Percentiles rank a stretch among this genome's conserved stretches.
Conservation (phyloP, 2,797 vertebrate genomes). For the Acanthopagrus latus region DNA sequence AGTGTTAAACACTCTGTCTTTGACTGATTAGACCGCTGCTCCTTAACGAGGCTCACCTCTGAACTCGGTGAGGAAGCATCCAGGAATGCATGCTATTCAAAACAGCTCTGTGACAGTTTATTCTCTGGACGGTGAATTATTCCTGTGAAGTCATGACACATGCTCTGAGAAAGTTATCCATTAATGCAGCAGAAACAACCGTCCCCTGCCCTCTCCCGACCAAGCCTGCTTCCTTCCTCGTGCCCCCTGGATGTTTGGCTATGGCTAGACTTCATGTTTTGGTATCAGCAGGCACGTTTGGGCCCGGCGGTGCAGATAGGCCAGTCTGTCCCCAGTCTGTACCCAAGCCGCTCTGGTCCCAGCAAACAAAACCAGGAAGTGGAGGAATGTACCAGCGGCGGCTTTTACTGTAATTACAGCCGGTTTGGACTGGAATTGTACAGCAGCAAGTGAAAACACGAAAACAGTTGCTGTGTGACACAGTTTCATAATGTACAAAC, state of each 20-base stretch:
- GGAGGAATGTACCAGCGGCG: conserved; percentile 74
- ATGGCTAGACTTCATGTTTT: conserved; percentile 65
- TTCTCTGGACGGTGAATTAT: conserved; percentile 8
- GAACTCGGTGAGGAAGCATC: conserved; percentile 40
- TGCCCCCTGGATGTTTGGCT: conserved; percentile 23
- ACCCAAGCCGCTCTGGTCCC: conserved; percentile 53
- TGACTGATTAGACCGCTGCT: conserved; percentile 47
- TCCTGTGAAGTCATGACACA: conserved; percentile 34
- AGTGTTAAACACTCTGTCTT: conserved; percentile 24
- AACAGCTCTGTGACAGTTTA: conserved; percentile 61
- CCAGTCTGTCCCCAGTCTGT: conserved; percentile 68
- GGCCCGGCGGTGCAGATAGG: conserved; percentile 54
- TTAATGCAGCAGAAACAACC: conserved; percentile 29
- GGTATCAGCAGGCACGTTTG: conserved; percentile 70
- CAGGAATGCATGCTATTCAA: conserved; percentile 72
- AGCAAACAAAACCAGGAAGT: conserved; percentile 86
- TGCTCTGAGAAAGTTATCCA: conserved; percentile 29
- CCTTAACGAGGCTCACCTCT: conserved; percentile 58
- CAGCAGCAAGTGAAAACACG: conserved; percentile 44
- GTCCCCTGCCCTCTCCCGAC: conserved; percentile 21
- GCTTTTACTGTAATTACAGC: conserved; percentile 72
- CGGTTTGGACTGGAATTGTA: conserved; percentile 38
- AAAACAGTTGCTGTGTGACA: conserved; percentile 34
- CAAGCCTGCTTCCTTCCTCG: conserved; percentile 69
- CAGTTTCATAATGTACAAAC: not conserved